Base-by-base conservation (phyloP, 2,888 invertebrate genomes). In the Trachelus tabidus region DNA sequence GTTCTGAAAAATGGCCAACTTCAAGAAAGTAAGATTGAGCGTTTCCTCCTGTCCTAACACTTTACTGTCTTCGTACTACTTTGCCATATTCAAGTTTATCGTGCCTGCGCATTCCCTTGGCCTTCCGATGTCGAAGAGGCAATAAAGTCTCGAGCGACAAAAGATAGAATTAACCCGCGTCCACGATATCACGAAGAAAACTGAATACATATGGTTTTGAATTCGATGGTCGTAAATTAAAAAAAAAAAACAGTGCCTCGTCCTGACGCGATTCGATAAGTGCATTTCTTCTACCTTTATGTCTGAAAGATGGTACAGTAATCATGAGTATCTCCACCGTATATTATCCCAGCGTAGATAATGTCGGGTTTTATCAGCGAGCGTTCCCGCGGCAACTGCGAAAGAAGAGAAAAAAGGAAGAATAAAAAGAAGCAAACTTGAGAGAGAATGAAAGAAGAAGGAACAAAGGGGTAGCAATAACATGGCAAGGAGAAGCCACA, bases 291-390 rank as follows among this genome's bases (percentile, higher is more conserved):
- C 56, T 23, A 56, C 56, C 56, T 56, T 23, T 56, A 56, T 9
- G 56, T 23, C 56, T 23, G 56, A 56, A 56, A 56, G 56, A 56
- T 56, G 56, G 56, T 56, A 56, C 56, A 23, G 56, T 56, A 56
- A 56, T 56, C 56, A 56, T 23, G 56, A 56, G 23, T 56, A 56
- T 56, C 56, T 56, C 9, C 56, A 23, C 56, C 76, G 73, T 78
- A 76, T 71, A 78, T 76, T 74, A 76, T 79, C 73, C 75, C 11
- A 40, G 31, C 56, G 73, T 30, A 34, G 74, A 74, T 74, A 74
- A 74, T 34, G 74, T 74, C 35, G 12, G 74, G 35, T 74, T 74
- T 74, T 74, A 74, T 74, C 74, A 30, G 74, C 74, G 74, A 34
- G 30, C 71, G 71, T 71, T 30, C 74, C 15, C 34, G 37, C 74